These are phyloP conservation scores for Dipodomys ordii DNA, from an alignment of 2,113 vertebrate genomes.

Conservation along the genomic window DNA sequence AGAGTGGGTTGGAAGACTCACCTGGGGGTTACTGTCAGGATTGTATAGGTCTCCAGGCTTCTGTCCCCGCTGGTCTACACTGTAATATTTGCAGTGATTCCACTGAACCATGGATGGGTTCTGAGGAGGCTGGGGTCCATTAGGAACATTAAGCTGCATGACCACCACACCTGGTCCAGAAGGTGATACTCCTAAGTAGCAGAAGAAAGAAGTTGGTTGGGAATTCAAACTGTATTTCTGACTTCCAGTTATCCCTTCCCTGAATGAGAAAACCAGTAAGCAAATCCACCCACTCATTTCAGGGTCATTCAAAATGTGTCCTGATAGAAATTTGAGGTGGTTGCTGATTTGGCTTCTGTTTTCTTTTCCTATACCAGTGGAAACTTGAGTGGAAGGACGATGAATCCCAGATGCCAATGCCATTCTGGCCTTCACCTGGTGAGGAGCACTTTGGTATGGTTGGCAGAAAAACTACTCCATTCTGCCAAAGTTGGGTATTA, in stretches of 20 bases:
- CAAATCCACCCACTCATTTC: conserved; percentile 32
- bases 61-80: conserved; percentile 95
- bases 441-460: background rate
- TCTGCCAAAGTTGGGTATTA: background rate
- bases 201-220: conserved; percentile 44
- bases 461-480: conserved; percentile 43
- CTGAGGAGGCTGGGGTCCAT: conserved; percentile 91
- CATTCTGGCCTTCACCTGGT: conserved; percentile 30
- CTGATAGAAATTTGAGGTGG: conserved; percentile 26
- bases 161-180: conserved; percentile 96
- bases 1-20: conserved; percentile 81
- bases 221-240: conserved; percentile 46
- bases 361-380: background rate
- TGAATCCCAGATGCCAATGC: conserved; percentile 15
- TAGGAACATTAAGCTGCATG: conserved; percentile 99
- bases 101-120: conserved; percentile 96
- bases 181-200: conserved; percentile 92
- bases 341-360: conserved; percentile 27
- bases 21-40: conserved; percentile 93
- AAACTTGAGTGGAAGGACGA: background rate
- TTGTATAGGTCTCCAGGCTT: conserved; percentile 96
- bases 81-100: conserved; percentile 99
- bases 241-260: conserved; percentile 6
- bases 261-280: conserved; percentile 47
- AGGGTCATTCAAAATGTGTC: conserved; percentile 8